Conservation (phyloP, 2,888 invertebrate genomes). For the Ophioninae sp. region DNA sequence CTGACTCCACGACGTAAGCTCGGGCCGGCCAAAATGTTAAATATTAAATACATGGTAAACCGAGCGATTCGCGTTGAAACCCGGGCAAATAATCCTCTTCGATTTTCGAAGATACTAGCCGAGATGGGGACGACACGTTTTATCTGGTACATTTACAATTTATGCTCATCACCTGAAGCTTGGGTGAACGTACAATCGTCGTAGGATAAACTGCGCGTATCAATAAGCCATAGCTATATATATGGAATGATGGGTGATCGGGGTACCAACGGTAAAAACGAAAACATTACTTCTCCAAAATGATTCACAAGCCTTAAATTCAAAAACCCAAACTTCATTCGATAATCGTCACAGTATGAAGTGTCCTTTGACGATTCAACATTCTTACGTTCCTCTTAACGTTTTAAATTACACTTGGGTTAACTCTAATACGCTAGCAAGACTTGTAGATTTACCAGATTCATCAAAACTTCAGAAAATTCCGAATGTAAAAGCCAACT, state of each 20-base stretch:
- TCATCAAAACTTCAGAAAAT: neutral
- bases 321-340: neutral
- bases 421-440: neutral
- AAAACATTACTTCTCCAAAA: constrained; percentile 2
- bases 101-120: constrained; percentile 19
- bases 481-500: neutral
- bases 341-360: neutral
- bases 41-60: constrained; percentile 23
- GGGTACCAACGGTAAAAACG: neutral
- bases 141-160: constrained; percentile 32
- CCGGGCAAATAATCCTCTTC: constrained; percentile 18
- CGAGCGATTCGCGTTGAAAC: neutral
- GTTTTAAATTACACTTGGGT: too few species aligned
- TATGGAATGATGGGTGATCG: constrained; percentile 22
- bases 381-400: neutral
- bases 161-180: neutral
- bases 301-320: neutral
- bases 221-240: constrained; percentile 56
- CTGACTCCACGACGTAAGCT: neutral
- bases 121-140: neutral
- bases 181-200: constrained; percentile 17
- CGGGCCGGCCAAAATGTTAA: constrained; percentile 10
- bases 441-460: neutral
- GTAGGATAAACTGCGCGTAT: constrained; percentile 45
- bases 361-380: neutral